Conservation (phyloP, 2,797 vertebrate genomes). For the Lithobates sylvaticus region DNA sequence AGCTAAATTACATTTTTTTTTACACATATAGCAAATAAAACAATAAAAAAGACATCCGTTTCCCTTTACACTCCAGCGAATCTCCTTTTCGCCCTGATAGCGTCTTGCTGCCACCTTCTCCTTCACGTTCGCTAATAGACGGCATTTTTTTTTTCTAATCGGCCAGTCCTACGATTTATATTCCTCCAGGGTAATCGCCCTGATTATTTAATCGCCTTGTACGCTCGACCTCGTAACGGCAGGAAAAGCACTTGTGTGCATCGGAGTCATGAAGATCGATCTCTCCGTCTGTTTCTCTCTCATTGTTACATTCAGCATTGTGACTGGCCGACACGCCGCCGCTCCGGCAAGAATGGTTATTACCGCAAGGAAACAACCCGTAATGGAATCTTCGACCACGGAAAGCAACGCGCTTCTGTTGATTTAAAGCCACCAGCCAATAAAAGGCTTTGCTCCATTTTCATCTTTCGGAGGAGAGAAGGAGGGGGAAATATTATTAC, state of each 20-base stretch:
- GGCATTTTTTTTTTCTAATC: constrained; percentile 37
- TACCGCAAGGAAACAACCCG: constrained; percentile 49
- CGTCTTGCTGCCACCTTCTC: too few relatives aligned
- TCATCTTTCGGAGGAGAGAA: neutral
- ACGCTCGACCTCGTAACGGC: constrained; percentile 68
- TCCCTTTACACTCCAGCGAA: too few relatives aligned
- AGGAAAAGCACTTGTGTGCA: constrained; percentile 71
- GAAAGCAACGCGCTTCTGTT: constrained; percentile 26
- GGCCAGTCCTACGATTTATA: constrained; percentile 66
- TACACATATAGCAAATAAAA: too few relatives aligned
- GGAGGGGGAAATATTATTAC: too few relatives aligned
- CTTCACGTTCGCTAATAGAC: constrained; percentile 33
- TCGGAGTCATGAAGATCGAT: constrained; percentile 74
- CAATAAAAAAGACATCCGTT: too few relatives aligned
- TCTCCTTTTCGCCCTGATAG: too few relatives aligned
- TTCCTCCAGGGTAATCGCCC: constrained; percentile 68
- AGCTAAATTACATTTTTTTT: too few relatives aligned
- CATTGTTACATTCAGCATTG: constrained; percentile 61
- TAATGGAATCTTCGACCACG: constrained; percentile 64
- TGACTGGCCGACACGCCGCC: constrained; percentile 64
- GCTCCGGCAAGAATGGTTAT: constrained; percentile 60
- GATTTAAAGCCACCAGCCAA: neutral
- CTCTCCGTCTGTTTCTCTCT: constrained; percentile 68
- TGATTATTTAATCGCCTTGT: constrained; percentile 77
- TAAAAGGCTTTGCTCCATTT: neutral